A percentile compares a stretch with the other conserved stretches of the same genome.
phyloP scores from a whole-genome alignment of 2,113 vertebrate genomes.

The Grantiella picta region DNA sequence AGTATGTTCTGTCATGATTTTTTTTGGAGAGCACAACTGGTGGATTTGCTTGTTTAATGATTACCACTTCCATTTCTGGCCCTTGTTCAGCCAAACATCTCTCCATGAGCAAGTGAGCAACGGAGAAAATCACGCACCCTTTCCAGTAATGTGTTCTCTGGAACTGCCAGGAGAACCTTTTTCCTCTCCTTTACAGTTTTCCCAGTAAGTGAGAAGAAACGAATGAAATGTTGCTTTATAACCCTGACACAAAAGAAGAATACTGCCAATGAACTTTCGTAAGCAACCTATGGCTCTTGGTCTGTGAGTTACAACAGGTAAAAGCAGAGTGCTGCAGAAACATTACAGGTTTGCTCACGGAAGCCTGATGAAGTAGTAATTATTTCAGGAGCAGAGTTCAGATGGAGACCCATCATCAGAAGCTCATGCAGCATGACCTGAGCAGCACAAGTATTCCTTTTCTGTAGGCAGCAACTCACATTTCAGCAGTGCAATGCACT shows the following conservation, averaged over 20 bases:
- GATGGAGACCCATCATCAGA: neutral
- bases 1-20: neutral
- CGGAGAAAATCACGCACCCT: slow-evolving; percentile 8
- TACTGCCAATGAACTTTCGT: neutral
- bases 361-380: neutral
- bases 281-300: neutral
- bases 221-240: neutral
- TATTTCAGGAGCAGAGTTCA: neutral
- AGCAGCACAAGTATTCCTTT: neutral
- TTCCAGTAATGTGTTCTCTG: neutral
- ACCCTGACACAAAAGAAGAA: neutral
- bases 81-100: neutral
- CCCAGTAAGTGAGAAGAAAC: neutral
- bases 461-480: neutral
- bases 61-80: slow-evolving; percentile 38
- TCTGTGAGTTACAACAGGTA: neutral
- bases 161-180: neutral
- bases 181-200: neutral
- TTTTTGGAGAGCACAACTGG: neutral
- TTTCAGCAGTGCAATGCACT: neutral
- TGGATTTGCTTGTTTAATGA: slow-evolving; percentile 57
- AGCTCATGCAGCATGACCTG: neutral
- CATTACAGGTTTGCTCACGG: neutral
- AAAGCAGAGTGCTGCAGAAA: neutral
- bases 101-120: neutral